phyloP scores from a whole-genome alignment of 2,888 invertebrate species.

The Dioctria linearis region DNA sequence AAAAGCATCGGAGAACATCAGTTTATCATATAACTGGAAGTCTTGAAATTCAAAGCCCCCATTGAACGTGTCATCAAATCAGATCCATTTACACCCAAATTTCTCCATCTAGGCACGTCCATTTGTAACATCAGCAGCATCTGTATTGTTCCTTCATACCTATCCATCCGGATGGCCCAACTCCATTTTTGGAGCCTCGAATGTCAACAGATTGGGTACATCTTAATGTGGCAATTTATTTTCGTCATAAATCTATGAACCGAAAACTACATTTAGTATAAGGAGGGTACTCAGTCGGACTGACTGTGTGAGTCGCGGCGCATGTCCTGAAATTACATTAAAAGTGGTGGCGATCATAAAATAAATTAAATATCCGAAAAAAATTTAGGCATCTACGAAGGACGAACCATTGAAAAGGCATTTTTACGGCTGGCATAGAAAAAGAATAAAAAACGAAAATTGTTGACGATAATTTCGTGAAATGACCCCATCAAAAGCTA shows the following conservation, averaged over 20 bases:
- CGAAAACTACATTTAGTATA: slow-evolving; percentile 7
- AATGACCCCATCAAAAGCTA: not conserved
- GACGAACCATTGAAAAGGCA: not conserved
- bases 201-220: slow-evolving; percentile 20
- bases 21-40: not conserved
- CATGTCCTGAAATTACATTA: slow-evolving; percentile 31
- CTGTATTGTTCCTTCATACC: not conserved
- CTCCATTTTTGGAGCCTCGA: not conserved
- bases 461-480: not conserved
- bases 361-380: not conserved
- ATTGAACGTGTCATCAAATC: not conserved
- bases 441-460: slow-evolving; percentile 10
- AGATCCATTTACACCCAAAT: not conserved
- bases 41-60: not conserved
- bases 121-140: not conserved
- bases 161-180: not conserved
- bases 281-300: not conserved
- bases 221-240: slow-evolving; percentile 47
- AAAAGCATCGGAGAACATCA: not conserved
- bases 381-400: not conserved
- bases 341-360: not conserved
- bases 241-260: slow-evolving; percentile 27
- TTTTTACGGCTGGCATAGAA: slow-evolving; percentile 6
- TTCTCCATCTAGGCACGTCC: not conserved
- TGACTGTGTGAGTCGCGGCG: not conserved